A percentile compares a stretch with the other conserved stretches of the same genome.
Evolutionary conservation across 1,140 invertebrate genomes (phyloP).

Genomic region (Drosophila persimilis): DNA sequence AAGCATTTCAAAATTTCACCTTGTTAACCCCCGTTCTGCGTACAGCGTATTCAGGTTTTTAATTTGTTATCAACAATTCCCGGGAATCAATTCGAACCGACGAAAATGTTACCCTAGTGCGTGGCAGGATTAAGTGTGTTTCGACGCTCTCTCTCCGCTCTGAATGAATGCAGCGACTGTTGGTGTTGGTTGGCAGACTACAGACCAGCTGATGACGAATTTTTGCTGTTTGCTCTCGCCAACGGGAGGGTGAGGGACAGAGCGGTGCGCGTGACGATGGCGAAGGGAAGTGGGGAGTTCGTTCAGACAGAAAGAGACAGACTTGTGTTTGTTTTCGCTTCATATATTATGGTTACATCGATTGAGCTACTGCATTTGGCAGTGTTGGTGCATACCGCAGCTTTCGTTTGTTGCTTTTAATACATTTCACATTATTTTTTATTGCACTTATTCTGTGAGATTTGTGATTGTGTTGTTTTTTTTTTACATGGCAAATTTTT

Average conservation of each 20-base stretch:
- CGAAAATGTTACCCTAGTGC: slow-evolving; percentile 3
- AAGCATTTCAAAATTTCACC: slow-evolving; percentile 55
- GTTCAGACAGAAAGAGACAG: slow-evolving; percentile 21
- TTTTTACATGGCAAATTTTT: slow-evolving; percentile 54
- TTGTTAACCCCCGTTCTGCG: slow-evolving; percentile 45
- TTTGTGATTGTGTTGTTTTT: slow-evolving; percentile 13
- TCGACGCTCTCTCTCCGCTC: slow-evolving; percentile 26
- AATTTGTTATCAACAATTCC: neutral
- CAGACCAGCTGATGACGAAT: slow-evolving; percentile 77
- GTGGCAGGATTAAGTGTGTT: slow-evolving; percentile 23
- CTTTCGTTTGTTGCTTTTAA: slow-evolving; percentile 13
- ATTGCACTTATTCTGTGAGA: slow-evolving; percentile 36
- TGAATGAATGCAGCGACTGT: slow-evolving; percentile 53
- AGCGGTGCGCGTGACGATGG: slow-evolving; percentile 30
- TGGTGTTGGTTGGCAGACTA: slow-evolving; percentile 15
- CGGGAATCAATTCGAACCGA: slow-evolving; percentile 3
- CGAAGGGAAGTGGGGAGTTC: neutral
- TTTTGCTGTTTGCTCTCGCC: slow-evolving; percentile 50
- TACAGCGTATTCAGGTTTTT: slow-evolving; percentile 15
- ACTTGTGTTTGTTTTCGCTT: slow-evolving; percentile 41
- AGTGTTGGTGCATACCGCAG: slow-evolving; percentile 23
- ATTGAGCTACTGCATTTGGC: neutral
- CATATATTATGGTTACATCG: neutral
- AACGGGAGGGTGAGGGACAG: neutral
- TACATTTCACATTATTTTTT: slow-evolving; percentile 42